These are phyloP conservation scores for Lophotis ruficrista DNA, from an alignment of 2,113 vertebrate species.

Conservation along the genomic window DNA sequence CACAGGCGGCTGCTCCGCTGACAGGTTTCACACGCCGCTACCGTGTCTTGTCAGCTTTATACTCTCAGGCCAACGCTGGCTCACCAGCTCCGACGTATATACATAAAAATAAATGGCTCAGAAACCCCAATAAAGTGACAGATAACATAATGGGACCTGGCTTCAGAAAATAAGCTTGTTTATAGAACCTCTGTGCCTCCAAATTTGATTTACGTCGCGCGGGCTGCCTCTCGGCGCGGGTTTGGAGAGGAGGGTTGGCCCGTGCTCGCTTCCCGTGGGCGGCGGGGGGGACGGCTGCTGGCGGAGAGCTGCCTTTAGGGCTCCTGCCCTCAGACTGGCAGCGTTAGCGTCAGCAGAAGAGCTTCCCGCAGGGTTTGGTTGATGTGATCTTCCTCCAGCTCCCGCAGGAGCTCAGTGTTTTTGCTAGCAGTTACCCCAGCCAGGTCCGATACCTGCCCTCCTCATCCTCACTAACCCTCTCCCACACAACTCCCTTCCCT, in stretches of 20 bases:
- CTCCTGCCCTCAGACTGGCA: background rate
- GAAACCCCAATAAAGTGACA: slow-evolving; percentile 66
- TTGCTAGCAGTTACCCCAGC: background rate
- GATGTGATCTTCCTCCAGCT: background rate
- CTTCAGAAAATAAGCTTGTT: slow-evolving; percentile 54
- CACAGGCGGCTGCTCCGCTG: slow-evolving; percentile 79
- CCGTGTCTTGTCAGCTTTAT: slow-evolving; percentile 78
- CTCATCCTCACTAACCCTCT: background rate
- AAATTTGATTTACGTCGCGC: background rate
- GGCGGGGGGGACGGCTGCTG: background rate
- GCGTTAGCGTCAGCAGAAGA: background rate
- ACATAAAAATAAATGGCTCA: slow-evolving; percentile 76
- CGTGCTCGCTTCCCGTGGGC: fast-evolving
- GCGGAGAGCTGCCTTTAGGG: background rate
- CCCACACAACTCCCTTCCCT: background rate
- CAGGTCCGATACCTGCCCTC: background rate
- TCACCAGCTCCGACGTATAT: slow-evolving; percentile 57
- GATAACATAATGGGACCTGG: slow-evolving; percentile 62
- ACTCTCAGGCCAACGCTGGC: slow-evolving; percentile 52
- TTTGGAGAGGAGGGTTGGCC: background rate
- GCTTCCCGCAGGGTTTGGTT: background rate
- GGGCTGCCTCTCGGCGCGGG: fast-evolving
- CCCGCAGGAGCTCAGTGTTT: background rate
- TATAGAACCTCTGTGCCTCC: slow-evolving; percentile 54
- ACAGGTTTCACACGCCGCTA: slow-evolving; percentile 69